Evolutionary conservation across 2,113 vertebrate species (phyloP), one percentile per base, ranked within the genome.

Genomic region (Parotia lawesii): DNA sequence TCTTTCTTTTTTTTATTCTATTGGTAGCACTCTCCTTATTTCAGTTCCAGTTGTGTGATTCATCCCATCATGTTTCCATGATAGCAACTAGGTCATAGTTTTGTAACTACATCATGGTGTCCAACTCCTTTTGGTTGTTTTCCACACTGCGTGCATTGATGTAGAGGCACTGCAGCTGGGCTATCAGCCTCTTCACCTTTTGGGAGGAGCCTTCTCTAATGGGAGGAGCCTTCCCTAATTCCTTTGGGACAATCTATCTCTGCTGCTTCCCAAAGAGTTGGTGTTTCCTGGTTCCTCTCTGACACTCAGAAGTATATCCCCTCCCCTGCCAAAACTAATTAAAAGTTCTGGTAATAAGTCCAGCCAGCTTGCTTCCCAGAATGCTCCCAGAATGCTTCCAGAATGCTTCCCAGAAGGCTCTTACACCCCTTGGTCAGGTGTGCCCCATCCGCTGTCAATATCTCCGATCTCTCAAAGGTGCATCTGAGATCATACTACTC

Each of bases 121-220:
- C 33, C 28, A 45, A 20, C 16, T 66, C 9, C 10, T 74, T 58
- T 66, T 58, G 12, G 7, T 29, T 58, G 28, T 45, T 81, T 81
- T 53, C 11, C 28, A 2, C 45, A 20, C 3, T 0, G 0, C 29
- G 22, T 40, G 11, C 11, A 22, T n/a, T 40, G 16, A 3, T 40
- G 6, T 15, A 60, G 28, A 45, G 53, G 5, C 24, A 8, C 28
- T 28, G 48, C 18, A 57, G 15, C 27, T 50, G 31, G 18, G 18
- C 10, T 42, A 15, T 19, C 1, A 0, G 2, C 37, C 22, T 50
- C 27, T 50, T 72, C 31, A 37, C 2, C 14, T 38, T 58, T n/a
- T 38, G 28, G 19, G 28, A 66, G 37, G 7, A 66, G 27, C 31
- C 11, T 57, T 48, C 21, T 23, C 10, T 54, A 47, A 38, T 9